Percentiles rank a stretch among this genome's conserved stretches.
phyloP scores from a whole-genome alignment of 2,888 invertebrate genomes.

The Brachyopa scutellaris region DNA sequence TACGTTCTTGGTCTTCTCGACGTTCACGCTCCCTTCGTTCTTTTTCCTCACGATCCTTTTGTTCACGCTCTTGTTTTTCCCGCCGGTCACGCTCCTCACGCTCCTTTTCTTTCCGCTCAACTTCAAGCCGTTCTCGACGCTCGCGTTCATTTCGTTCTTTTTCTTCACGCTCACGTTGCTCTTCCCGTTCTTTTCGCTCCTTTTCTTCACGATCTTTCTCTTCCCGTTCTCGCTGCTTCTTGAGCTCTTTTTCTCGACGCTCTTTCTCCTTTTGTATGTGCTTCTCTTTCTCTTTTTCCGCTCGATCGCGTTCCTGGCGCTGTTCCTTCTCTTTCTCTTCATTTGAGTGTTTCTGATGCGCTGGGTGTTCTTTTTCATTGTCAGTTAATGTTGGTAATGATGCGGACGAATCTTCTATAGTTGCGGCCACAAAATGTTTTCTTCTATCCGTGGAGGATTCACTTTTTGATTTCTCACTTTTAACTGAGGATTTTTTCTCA shows the following conservation, averaged over 20 bases:
- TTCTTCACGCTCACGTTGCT: conserved; percentile 73
- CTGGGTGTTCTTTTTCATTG: conserved; percentile 70
- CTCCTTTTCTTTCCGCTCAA: conserved; percentile 77
- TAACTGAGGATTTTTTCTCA: conserved; percentile 76
- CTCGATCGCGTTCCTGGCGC: conserved; percentile 75
- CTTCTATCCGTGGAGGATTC: conserved; percentile 75
- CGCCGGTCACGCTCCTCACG: conserved; percentile 74
- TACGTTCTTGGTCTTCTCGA: conserved; percentile 76
- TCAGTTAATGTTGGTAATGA: conserved; percentile 72
- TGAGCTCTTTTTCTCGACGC: conserved; percentile 73
- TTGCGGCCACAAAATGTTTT: conserved; percentile 75
- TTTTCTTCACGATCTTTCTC: conserved; percentile 74
- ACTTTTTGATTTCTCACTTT: conserved; percentile 72
- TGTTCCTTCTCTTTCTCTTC: conserved; percentile 73
- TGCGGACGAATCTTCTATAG: conserved; percentile 73
- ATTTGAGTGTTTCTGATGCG: conserved; percentile 70
- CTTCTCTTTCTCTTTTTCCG: conserved; percentile 76
- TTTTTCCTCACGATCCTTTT: conserved; percentile 76
- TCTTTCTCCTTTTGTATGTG: conserved; percentile 69
- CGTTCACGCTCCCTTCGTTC: conserved; percentile 75
- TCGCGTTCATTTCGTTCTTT: conserved; percentile 76
- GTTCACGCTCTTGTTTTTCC: conserved; percentile 76
- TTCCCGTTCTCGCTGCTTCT: conserved; percentile 74
- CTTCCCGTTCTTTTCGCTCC: conserved; percentile 75
- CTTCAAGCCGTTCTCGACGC: conserved; percentile 77